Percentiles rank a stretch among this genome's conserved stretches.
Conservation (phyloP, 1,140 invertebrate species). For the Drosophila mayri region DNA sequence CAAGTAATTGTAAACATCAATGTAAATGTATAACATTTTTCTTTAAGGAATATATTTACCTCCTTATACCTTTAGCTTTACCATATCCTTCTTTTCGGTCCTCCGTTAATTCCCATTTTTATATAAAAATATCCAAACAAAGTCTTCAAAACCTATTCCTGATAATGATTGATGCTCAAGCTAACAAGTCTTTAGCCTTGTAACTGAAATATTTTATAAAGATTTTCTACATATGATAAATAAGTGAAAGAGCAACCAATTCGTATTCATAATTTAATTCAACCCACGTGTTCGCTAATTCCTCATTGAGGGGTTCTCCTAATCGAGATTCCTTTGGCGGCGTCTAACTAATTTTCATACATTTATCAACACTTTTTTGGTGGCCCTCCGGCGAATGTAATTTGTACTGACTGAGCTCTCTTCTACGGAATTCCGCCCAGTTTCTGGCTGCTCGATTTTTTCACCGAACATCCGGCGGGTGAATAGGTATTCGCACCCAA, state of each 20-base stretch:
- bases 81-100: no score
- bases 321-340: slow-evolving; percentile 29
- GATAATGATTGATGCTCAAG: no score
- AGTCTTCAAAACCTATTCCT: no score
- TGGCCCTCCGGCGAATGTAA: slow-evolving; percentile 47
- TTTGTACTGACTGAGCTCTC: slow-evolving; percentile 26
- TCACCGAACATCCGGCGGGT: slow-evolving; percentile 31
- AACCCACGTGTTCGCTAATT: background rate
- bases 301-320: slow-evolving; percentile 2
- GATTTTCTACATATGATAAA: no score
- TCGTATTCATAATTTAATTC: slow-evolving; percentile 1
- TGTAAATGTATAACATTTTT: no score
- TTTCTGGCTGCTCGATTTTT: slow-evolving; percentile 42
- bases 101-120: no score
- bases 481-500: slow-evolving; percentile 27
- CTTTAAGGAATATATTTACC: no score
- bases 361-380: slow-evolving; percentile 45
- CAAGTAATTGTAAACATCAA: no score
- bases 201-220: no score
- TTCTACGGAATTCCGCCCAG: slow-evolving; percentile 6
- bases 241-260: background rate
- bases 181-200: no score
- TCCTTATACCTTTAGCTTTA: no score
- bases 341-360: slow-evolving; percentile 38
- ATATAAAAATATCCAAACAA: no score